These are phyloP conservation scores for Zaprionus taronus DNA, from an alignment of 1,140 invertebrate genomes.

Conservation along the genomic window DNA sequence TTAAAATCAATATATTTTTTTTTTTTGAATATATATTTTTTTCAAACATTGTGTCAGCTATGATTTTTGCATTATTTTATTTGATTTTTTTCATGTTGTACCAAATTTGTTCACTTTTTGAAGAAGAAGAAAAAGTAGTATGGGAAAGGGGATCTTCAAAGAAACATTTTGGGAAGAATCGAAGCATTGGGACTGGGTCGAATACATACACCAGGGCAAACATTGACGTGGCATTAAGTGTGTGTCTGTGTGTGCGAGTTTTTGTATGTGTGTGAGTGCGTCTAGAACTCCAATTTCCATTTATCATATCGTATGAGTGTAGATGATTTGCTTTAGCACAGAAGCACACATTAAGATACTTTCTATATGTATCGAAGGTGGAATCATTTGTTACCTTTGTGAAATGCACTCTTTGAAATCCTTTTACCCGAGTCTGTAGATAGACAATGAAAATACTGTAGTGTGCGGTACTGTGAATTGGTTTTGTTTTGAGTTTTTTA, in stretches of 20 bases:
- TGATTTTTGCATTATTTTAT: conserved; percentile 63
- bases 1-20: conserved; percentile 36
- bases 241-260: conserved; percentile 20
- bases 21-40: conserved; percentile 47
- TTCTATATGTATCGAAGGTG: conserved; percentile 4
- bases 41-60: conserved; percentile 85
- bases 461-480: conserved; percentile 27
- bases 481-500: neutral
- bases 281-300: conserved; percentile 26
- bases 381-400: conserved; percentile 60
- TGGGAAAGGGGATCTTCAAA: conserved; percentile 20
- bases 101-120: conserved; percentile 46
- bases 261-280: conserved; percentile 8
- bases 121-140: conserved; percentile 40
- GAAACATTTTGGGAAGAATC: conserved; percentile 20
- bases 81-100: conserved; percentile 47
- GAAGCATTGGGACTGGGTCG: conserved; percentile 45
- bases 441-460: conserved; percentile 70
- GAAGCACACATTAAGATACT: conserved; percentile 55
- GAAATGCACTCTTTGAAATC: conserved; percentile 64
- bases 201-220: conserved; percentile 49
- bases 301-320: conserved; percentile 32
- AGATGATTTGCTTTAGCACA: conserved; percentile 63
- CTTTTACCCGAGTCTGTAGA: conserved; percentile 73
- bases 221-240: conserved; percentile 49